Evolutionary conservation across 2,888 invertebrate genomes (phyloP).

Genomic region (Drosophila mettleri): DNA sequence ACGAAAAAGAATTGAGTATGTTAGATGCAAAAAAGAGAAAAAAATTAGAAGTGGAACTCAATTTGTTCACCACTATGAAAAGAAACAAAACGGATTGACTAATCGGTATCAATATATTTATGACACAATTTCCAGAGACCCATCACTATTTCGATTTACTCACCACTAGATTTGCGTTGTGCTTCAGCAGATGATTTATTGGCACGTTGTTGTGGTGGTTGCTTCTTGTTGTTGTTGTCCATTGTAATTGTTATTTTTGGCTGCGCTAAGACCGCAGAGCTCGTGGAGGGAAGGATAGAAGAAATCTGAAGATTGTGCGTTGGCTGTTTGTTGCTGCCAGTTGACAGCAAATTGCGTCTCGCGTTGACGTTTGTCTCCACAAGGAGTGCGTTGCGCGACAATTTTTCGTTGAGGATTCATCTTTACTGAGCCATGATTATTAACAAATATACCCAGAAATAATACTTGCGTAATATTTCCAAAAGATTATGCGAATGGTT

Average conservation of each 20-base stretch:
- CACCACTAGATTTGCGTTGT: slow-evolving; percentile 78
- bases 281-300: slow-evolving; percentile 28
- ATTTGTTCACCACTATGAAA: too few species aligned
- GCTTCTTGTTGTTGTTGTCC: slow-evolving; percentile 86
- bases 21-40: too few species aligned
- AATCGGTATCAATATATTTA: too few species aligned
- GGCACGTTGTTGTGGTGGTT: slow-evolving; percentile 87
- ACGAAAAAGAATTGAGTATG: too few species aligned
- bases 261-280: slow-evolving; percentile 44
- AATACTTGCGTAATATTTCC: slow-evolving; percentile 81
- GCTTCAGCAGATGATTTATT: slow-evolving; percentile 90
- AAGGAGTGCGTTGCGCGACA: slow-evolving; percentile 82
- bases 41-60: too few species aligned
- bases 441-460: slow-evolving; percentile 76
- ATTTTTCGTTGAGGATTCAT: slow-evolving; percentile 84
- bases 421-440: slow-evolving; percentile 85
- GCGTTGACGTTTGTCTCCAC: slow-evolving; percentile 83
- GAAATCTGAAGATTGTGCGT: slow-evolving; percentile 41
- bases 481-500: slow-evolving; percentile 51
- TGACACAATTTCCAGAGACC: neutral
- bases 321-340: slow-evolving; percentile 56
- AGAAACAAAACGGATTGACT: too few species aligned
- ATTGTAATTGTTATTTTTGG: slow-evolving; percentile 85
- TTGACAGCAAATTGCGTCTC: slow-evolving; percentile 61
- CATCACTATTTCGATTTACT: slow-evolving; percentile 69